Conservation (phyloP, 2,113 vertebrate species). For the Misgurnus anguillicaudatus region DNA sequence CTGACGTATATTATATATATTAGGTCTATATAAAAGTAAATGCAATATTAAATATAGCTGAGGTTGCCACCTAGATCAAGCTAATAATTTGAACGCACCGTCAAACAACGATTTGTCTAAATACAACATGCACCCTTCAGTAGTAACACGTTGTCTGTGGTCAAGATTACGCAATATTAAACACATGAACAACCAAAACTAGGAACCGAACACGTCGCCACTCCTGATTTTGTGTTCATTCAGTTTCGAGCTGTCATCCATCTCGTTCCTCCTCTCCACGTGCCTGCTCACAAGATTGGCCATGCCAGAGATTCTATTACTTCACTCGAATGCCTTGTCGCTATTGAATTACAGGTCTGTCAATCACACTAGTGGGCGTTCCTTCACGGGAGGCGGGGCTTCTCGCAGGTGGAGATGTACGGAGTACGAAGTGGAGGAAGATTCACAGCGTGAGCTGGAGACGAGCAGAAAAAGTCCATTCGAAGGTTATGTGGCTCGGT, state of each 20-base stretch:
- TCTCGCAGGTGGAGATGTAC: constrained; percentile 44
- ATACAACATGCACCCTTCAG: background rate
- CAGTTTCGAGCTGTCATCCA: background rate
- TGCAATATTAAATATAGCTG: too few relatives aligned
- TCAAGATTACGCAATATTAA: constrained; percentile 14
- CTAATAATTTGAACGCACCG: too few relatives aligned
- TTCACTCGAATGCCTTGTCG: constrained; percentile 51
- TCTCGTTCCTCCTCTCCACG: constrained; percentile 44
- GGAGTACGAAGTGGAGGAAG: constrained; percentile 36
- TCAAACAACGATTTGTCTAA: too few relatives aligned
- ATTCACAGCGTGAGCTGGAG: background rate
- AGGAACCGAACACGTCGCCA: constrained; percentile 23
- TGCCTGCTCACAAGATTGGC: constrained; percentile 52
- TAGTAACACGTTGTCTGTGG: background rate
- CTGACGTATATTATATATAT: too few relatives aligned
- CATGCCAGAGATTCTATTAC: background rate
- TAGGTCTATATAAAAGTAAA: too few relatives aligned
- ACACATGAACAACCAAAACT: constrained; percentile 22
- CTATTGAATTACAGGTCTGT: constrained; percentile 50
- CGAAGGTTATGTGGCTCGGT: constrained; percentile 24
- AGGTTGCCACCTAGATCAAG: too few relatives aligned
- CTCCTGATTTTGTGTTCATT: constrained; percentile 4
- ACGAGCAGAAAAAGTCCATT: background rate
- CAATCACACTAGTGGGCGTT: constrained; percentile 54
- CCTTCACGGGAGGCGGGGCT: constrained; percentile 58